Evolutionary conservation across 2,797 vertebrate species (phyloP).

Genomic region (Thaleichthys pacificus): DNA sequence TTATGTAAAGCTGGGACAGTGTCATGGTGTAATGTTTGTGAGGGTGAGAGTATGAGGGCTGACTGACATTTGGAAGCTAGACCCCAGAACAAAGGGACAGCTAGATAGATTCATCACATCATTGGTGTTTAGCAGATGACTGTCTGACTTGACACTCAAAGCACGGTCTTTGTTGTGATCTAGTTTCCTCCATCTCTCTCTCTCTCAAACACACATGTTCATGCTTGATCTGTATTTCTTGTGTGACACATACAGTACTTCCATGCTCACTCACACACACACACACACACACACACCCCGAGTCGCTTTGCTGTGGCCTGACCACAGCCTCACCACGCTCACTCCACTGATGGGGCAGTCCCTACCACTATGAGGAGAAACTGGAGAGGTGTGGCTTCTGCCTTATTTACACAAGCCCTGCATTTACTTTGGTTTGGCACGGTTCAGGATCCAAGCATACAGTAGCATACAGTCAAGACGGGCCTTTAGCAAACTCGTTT

Average conservation of each 20-base stretch:
- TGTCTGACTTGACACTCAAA: too few relatives aligned
- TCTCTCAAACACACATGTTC: too few relatives aligned
- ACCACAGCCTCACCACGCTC: constrained; percentile 62
- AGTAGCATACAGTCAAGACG: constrained; percentile 41
- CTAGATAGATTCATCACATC: not conserved
- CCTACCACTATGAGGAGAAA: constrained; percentile 62
- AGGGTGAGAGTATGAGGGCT: not conserved
- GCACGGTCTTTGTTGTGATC: too few relatives aligned
- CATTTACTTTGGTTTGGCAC: constrained; percentile 66
- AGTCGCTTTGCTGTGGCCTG: constrained; percentile 59
- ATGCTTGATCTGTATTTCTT: constrained; percentile 8
- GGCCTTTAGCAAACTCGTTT: constrained; percentile 31
- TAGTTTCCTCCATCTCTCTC: too few relatives aligned
- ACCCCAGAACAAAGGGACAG: not conserved
- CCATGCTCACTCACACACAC: constrained; percentile 14
- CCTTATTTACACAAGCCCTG: constrained; percentile 62
- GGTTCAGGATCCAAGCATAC: constrained; percentile 41
- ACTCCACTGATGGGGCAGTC: constrained; percentile 57
- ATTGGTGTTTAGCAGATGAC: not conserved
- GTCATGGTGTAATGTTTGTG: constrained; percentile 24
- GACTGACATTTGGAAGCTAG: not conserved
- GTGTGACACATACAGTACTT: not conserved
- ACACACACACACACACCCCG: not conserved
- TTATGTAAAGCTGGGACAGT: constrained; percentile 47
- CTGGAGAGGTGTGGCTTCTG: constrained; percentile 64